Evolutionary conservation across 2,113 vertebrate species (phyloP).

Genomic region (Triplophysa tibetana): DNA sequence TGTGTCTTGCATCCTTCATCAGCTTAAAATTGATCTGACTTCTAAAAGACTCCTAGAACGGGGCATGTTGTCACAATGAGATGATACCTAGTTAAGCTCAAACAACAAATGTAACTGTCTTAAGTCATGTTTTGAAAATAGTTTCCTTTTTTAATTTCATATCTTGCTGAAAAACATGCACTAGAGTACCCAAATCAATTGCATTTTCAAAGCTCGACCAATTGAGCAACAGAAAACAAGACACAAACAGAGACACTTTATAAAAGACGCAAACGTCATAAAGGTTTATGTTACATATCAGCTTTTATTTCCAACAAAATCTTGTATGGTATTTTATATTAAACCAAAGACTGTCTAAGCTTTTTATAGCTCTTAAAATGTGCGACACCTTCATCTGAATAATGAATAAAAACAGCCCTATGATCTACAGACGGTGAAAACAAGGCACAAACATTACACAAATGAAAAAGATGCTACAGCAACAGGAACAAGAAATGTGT

Average conservation of each 20-base stretch:
- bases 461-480: slow-evolving; percentile 27
- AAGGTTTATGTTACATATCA: slow-evolving; percentile 41
- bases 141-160: too few species aligned
- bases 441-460: slow-evolving; percentile 39
- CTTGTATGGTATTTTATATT: slow-evolving; percentile 34
- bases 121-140: too few species aligned
- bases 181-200: too few species aligned
- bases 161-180: too few species aligned
- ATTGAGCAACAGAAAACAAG: background rate
- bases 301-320: slow-evolving; percentile 51
- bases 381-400: slow-evolving; percentile 31
- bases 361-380: slow-evolving; percentile 32
- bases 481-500: slow-evolving; percentile 22
- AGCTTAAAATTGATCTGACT: too few species aligned
- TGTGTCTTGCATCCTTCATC: too few species aligned
- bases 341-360: slow-evolving; percentile 23
- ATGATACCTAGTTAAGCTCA: too few species aligned
- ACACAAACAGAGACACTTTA: background rate
- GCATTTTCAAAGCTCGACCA: too few species aligned
- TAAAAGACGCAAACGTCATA: background rate
- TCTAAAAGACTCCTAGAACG: too few species aligned
- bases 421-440: slow-evolving; percentile 48
- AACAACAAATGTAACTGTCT: too few species aligned
- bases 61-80: too few species aligned
- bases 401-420: slow-evolving; percentile 49